phyloP scores from a whole-genome alignment of 2,113 vertebrate species.

The Reinhardtius hippoglossoides region DNA sequence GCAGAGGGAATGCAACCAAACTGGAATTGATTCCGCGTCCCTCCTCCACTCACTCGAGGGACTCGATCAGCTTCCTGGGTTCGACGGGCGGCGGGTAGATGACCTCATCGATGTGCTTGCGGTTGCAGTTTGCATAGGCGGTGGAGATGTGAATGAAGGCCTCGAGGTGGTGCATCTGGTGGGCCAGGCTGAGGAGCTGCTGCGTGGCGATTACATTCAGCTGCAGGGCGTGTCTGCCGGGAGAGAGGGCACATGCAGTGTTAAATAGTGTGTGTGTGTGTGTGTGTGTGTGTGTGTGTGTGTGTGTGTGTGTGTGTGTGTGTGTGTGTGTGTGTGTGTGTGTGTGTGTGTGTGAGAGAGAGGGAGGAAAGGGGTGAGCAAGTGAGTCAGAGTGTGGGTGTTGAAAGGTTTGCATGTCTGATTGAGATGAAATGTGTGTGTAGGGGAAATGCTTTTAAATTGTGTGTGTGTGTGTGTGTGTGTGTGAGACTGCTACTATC shows the following conservation, averaged over 20 bases:
- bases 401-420: neutral
- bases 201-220: slow-evolving; percentile 92
- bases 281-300: neutral
- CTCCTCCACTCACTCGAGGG: slow-evolving; percentile 89
- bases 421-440: neutral
- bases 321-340: neutral
- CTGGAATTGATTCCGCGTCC: neutral
- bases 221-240: slow-evolving; percentile 87
- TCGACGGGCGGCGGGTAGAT: slow-evolving; percentile 93
- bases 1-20: neutral
- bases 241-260: neutral
- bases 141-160: slow-evolving; percentile 96
- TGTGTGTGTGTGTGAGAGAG: neutral
- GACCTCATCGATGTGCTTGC: slow-evolving; percentile 92
- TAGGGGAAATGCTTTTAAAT: neutral
- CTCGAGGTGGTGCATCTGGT: slow-evolving; percentile 91
- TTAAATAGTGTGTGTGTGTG: neutral
- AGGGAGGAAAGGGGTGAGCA: too few relatives aligned
- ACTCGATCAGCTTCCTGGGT: slow-evolving; percentile 91
- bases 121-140: slow-evolving; percentile 94
- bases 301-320: neutral
- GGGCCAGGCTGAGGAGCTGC: slow-evolving; percentile 89
- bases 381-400: neutral
- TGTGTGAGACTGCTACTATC: slow-evolving; percentile 22
- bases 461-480: neutral